Base-by-base conservation (phyloP, 2,113 vertebrate species). In the Cheilinus undulatus region DNA sequence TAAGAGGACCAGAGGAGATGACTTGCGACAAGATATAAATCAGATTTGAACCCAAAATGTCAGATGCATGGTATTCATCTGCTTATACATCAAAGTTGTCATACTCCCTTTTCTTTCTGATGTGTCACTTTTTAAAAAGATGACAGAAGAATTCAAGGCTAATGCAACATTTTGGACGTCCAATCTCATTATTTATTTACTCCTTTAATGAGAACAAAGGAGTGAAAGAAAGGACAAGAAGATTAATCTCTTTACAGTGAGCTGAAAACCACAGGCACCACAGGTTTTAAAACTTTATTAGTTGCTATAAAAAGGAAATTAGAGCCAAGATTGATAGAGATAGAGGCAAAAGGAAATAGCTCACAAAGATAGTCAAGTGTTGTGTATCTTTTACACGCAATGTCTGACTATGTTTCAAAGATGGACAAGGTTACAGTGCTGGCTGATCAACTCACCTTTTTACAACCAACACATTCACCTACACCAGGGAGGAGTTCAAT, bases 1-100 rank as follows among this genome's bases (percentile, higher is more conserved):
- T 4, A 32, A 40, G 58, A 17, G 19, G 51, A 42, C 36, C 20
- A 0, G 52, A 45, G 19, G 12, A 73, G 36, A 71, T 27, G 28
- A 66, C 12, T 34, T 22, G 8, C 34, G 24, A 61, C 63, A 73
- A 66, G 54, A 66, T 22, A 66, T 56, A 6, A 50, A 79, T 74
- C 69, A 51, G 54, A 60, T 51, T 56, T 28, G 4, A 49, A 69
- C 20, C 45, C 10, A 7, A 70, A 64, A 56, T 40, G 63, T 58
- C 69, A 68, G 22, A 58, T 13, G 20, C 20, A 40, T 38, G 1
- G 19, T 45, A 11, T 26, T 30, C 11, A 48, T 54, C 48, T 51
- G 28, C 45, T 54, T 23, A 75, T 48, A 63, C 52, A 38, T 54
- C 45, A 14, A 23, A 38, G 8, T 23, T 54, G 42, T 69, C 64